Evolutionary conservation across 2,113 vertebrate genomes (phyloP), one percentile per base, ranked within the genome.

Genomic region (Nothobranchius furzeri): DNA sequence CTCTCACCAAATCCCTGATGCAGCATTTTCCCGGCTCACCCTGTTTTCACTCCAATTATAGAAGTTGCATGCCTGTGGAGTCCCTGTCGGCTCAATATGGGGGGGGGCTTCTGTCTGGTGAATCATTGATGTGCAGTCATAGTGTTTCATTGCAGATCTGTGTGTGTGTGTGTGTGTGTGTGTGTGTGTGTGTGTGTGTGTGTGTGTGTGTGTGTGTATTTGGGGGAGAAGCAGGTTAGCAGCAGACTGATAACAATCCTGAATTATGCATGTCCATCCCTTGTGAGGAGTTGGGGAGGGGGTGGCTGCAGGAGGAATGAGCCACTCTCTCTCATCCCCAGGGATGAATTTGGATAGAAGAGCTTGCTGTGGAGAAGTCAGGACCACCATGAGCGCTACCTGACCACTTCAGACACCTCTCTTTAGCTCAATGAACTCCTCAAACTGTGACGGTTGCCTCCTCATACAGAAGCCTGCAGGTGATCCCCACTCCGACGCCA

Each of bases 91-190:
- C 82, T 74, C 70, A n/a, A n/a, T 66, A 68, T 79, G 62, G 60
- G 12, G 17, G n/a, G 60, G 52, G 15, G 60, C 14, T 12, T 60
- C 77, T 86, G 81, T 88, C 85, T 87, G 84, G 78, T 84, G 84
- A 87, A 85, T 88, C 88, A 87, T 84, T 88, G 82, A 89, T 89
- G 89, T 85, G 87, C 73, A 85, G 85, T 87, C 82, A 82, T 74
- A 83, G 73, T 73, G 85, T 79, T 88, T 85, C 86, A 87, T 75
- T 88, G 83, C 84, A 82, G 75, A 86, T 86, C 69, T 77, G 65
- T 69, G 42, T 56, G 66, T 53, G 30, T 77, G 65, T 69, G 42
- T 56, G 66, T 53, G 30, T 77, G 65, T 69, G 42, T 56, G 66
- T 53, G 30, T 77, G 65, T 69, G 42, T 56, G 66, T 53, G 30